Conservation (phyloP, 2,888 invertebrate genomes). For the Eucera pruinosa region DNA sequence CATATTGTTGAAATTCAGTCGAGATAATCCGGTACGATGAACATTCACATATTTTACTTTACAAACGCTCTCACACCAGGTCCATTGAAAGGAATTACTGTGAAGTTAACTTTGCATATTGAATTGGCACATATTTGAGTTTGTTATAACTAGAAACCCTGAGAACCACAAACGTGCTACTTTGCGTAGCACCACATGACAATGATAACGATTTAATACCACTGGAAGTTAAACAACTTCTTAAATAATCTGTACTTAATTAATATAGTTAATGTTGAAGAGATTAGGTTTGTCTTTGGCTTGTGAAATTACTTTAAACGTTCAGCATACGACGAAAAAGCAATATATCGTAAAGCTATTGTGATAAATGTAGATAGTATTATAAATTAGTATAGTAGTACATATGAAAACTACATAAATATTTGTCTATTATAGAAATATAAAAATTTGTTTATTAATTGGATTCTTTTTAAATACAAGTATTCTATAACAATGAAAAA, state of each 20-base stretch:
- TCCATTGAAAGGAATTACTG: conserved; percentile 14
- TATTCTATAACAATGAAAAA: too few species aligned
- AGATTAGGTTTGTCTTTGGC: background rate
- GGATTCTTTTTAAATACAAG: too few species aligned
- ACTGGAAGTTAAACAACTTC: background rate
- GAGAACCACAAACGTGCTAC: background rate
- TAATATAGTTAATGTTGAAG: background rate
- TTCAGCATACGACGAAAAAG: background rate
- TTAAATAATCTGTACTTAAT: conserved; percentile 1
- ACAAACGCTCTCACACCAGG: conserved; percentile 1
- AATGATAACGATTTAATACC: background rate
- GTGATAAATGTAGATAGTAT: too few species aligned
- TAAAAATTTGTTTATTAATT: too few species aligned
- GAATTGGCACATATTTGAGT: conserved; percentile 20
- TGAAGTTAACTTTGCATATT: conserved; percentile 21
- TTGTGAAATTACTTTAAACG: background rate
- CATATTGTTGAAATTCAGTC: conserved; percentile 10
- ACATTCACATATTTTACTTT: conserved; percentile 13
- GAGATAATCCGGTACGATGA: conserved; percentile 1
- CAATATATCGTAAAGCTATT: too few species aligned
- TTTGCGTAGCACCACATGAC: too few species aligned
- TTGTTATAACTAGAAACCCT: background rate
- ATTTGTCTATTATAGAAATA: too few species aligned
- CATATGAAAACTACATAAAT: too few species aligned
- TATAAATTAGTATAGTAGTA: too few species aligned